Conservation (phyloP, 2,888 invertebrate genomes). For the Stenodera caucasica region DNA sequence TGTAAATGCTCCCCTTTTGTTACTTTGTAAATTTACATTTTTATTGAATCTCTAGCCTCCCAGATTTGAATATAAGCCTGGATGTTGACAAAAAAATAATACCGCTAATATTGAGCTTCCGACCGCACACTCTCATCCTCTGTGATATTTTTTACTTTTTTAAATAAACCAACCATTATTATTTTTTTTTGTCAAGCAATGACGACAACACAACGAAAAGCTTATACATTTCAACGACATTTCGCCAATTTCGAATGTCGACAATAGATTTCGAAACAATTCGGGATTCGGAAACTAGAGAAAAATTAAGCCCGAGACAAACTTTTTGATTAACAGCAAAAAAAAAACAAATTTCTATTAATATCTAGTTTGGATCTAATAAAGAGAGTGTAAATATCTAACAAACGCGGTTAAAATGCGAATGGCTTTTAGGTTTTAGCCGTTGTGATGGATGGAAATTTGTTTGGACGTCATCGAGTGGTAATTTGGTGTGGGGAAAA, state of each 20-base stretch:
- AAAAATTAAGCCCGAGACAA: too few relatives aligned
- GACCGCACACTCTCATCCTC: constrained; percentile 25
- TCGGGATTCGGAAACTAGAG: too few relatives aligned
- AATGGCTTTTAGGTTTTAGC: constrained; percentile 13
- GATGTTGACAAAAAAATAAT: constrained; percentile 64
- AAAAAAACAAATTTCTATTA: not conserved
- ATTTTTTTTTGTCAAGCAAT: not conserved
- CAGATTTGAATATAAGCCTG: constrained; percentile 57
- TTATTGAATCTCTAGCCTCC: constrained; percentile 56
- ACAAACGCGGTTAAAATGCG: constrained; percentile 7
- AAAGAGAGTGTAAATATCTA: constrained; percentile 4
- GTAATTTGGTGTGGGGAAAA: constrained; percentile 17
- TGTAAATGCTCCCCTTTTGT: constrained; percentile 58
- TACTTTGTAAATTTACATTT: constrained; percentile 64
- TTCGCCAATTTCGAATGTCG: not conserved
- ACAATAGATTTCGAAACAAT: not conserved
- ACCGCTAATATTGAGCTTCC: constrained; percentile 64
- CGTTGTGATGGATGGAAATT: constrained; percentile 14
- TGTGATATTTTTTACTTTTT: constrained; percentile 18
- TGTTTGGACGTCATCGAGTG: constrained; percentile 16
- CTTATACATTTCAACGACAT: not conserved
- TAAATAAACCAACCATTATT: constrained; percentile 26
- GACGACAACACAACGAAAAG: not conserved
- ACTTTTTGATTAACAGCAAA: too few relatives aligned
- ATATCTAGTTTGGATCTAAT: constrained; percentile 1